These are phyloP conservation scores for Tragelaphus strepsiceros DNA, from an alignment of 2,113 vertebrate species.

Conservation along the genomic window DNA sequence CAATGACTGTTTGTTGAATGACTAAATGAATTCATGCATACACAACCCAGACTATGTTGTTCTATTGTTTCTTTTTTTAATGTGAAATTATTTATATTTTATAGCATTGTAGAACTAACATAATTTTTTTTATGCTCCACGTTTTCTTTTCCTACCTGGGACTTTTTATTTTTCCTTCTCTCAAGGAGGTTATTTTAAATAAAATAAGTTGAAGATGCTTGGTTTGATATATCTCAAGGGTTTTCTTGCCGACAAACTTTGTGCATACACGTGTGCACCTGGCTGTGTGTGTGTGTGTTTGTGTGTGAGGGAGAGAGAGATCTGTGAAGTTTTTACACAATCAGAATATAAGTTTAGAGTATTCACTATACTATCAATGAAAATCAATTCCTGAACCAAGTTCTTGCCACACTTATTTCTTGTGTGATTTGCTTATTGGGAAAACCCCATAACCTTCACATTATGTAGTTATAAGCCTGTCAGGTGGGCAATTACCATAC, in stretches of 20 bases:
- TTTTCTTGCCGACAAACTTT: background rate
- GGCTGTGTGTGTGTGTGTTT: background rate
- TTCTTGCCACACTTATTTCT: slow-evolving; percentile 20
- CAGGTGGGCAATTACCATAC: background rate
- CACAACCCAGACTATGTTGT: background rate
- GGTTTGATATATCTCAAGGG: background rate
- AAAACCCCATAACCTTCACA: slow-evolving; percentile 16
- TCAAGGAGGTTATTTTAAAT: background rate
- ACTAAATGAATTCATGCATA: background rate
- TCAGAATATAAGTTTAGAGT: background rate
- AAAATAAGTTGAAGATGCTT: background rate
- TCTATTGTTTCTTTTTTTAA: background rate
- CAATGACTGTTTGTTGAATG: background rate
- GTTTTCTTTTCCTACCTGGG: background rate
- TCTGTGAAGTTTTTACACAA: background rate
- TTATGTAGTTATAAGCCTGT: slow-evolving; percentile 18
- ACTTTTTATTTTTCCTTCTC: background rate
- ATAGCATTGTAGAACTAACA: background rate
- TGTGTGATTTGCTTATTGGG: slow-evolving; percentile 17
- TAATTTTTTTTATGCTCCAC: background rate
- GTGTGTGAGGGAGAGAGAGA: background rate
- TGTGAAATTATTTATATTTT: background rate
- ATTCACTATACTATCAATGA: background rate
- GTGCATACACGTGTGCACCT: background rate
- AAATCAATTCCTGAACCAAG: background rate